A percentile compares a stretch with the other conserved stretches of the same genome.
Evolutionary conservation across 2,113 vertebrate species (phyloP).

Genomic region (Poeciliopsis prolifica): DNA sequence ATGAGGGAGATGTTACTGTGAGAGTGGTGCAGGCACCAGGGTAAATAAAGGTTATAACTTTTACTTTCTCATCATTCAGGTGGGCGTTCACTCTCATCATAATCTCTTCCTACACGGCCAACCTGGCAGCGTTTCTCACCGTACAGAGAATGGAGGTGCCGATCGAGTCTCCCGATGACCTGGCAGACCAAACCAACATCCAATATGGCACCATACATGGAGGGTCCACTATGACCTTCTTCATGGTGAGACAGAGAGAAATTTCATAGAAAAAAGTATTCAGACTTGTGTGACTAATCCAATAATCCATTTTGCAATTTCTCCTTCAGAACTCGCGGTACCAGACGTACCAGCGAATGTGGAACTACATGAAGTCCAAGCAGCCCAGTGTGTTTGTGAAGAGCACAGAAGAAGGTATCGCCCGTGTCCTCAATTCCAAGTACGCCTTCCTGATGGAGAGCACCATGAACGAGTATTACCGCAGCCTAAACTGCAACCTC

Average conservation of each 20-base stretch:
- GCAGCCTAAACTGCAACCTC: constrained; percentile 91
- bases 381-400: constrained; percentile 92
- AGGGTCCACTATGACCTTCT: constrained; percentile 96
- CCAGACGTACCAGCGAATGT: constrained; percentile 94
- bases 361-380: constrained; percentile 94
- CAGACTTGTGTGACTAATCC: background rate
- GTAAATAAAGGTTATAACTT: constrained; percentile 23
- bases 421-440: constrained; percentile 89
- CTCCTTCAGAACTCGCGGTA: constrained; percentile 86
- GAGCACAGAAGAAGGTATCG: constrained; percentile 91
- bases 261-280: background rate
- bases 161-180: constrained; percentile 89
- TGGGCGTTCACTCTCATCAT: constrained; percentile 96
- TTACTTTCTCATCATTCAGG: constrained; percentile 71
- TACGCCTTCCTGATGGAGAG: constrained; percentile 92
- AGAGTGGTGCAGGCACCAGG: background rate
- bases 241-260: constrained; percentile 80
- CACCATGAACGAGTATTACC: constrained; percentile 94
- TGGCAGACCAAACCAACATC: constrained; percentile 94
- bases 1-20: background rate
- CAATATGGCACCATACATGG: constrained; percentile 94
- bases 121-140: constrained; percentile 91
- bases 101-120: constrained; percentile 95
- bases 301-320: background rate
- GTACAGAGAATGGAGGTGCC: constrained; percentile 95